Conservation (phyloP, 2,888 invertebrate genomes). For the Caenorhabditis imperialis region DNA sequence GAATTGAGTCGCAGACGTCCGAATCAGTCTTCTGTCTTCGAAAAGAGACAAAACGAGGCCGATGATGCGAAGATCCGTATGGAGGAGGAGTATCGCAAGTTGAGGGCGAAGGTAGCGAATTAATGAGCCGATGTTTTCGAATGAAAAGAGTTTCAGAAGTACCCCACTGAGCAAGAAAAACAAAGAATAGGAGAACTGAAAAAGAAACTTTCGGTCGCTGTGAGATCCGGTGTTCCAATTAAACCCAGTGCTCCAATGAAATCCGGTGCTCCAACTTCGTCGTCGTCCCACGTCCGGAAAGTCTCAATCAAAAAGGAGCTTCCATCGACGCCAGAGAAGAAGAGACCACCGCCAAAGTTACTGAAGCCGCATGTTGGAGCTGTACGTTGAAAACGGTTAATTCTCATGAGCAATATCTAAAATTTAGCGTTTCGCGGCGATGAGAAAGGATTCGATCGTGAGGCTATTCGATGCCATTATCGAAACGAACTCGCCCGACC, state of each 20-base stretch:
- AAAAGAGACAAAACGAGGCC: constrained; percentile 6
- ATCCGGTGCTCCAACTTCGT: too few species aligned
- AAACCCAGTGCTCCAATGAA: too few species aligned
- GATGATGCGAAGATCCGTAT: neutral
- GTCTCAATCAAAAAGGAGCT: too few species aligned
- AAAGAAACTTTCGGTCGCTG: neutral
- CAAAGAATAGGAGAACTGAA: neutral
- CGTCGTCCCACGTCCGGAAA: too few species aligned
- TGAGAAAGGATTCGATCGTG: too few species aligned
- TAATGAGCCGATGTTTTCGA: neutral
- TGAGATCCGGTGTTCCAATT: too few species aligned
- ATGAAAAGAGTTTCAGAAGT: constrained; percentile 10
- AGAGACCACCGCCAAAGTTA: too few species aligned
- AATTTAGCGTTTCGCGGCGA: too few species aligned
- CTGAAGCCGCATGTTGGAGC: too few species aligned
- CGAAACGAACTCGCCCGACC: neutral
- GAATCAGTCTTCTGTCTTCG: neutral
- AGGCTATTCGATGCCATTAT: constrained; percentile 7
- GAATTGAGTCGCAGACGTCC: neutral
- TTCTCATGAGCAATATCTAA: too few species aligned
- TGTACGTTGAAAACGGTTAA: too few species aligned
- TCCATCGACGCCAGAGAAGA: too few species aligned
- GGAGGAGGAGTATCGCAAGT: neutral
- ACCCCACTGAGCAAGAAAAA: neutral
- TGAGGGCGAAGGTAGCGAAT: constrained; percentile 7